Evolutionary conservation across 37 sponge, comb jelly and placozoan species (phyloP), one percentile per base, ranked within the genome.

Genomic region (Axinella damicornis): DNA sequence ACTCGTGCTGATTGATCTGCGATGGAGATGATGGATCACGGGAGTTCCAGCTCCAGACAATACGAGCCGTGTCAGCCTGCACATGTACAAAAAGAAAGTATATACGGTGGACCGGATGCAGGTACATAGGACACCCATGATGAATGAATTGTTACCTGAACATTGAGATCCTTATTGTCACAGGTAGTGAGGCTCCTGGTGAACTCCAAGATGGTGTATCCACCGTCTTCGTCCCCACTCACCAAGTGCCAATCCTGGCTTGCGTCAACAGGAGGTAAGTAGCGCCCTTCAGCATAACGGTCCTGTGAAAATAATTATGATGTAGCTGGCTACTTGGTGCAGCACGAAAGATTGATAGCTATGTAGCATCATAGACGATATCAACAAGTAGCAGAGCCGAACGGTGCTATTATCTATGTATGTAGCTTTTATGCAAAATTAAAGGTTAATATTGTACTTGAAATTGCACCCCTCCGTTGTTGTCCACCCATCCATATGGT

Each of bases 131-230:
- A n/a, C n/a, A n/a, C n/a, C n/a, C n/a, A n/a, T n/a, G n/a, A n/a
- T n/a, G n/a, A n/a, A n/a, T n/a, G n/a, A n/a, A n/a, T n/a, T n/a
- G n/a, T n/a, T 46, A 46, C 46, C 35, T 68, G 34, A 40, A 86
- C 71, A 36, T 69, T 37, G 4, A 73, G 38, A 53, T 80, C 81
- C 19, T 53, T 36, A 27, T 11, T 31, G 71, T 91, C 92, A 65
- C 92, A 86, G 13, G 87, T 86, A 27, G 64, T 78, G 16, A 75
- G 53, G 46, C 76, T 74, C 33, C 92, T 62, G 36, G 55, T 55
- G 61, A 91, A 91, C 87, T 91, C 79, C 71, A 91, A 64, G 14
- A 76, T 69, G 22, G 92, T 91, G 80, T 64, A 91, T 21, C 92
- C 92, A 82, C 77, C 57, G 17, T 85, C 83, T 57, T 86, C 92